phyloP scores from a whole-genome alignment of 2,797 vertebrate species.

The Spondyliosoma cantharus region DNA sequence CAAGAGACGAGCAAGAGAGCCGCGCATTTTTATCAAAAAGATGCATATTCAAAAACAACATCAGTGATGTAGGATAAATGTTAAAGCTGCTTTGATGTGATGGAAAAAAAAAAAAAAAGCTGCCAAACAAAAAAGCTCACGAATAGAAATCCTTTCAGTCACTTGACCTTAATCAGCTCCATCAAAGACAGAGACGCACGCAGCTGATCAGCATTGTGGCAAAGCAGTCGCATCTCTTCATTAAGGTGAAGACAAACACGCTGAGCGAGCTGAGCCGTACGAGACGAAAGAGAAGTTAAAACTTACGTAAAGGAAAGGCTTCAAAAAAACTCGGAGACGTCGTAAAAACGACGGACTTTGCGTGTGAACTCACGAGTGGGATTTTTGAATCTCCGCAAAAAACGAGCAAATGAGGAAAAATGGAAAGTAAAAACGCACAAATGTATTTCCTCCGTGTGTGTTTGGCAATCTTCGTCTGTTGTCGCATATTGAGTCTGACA shows the following conservation, averaged over 20 bases:
- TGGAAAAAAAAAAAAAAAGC: constrained; percentile 10
- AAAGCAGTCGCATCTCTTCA: background rate
- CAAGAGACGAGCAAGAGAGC: constrained; percentile 40
- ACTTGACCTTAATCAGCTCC: constrained; percentile 54
- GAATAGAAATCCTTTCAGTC: constrained; percentile 56
- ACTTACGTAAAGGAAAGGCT: background rate
- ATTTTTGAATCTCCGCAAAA: background rate
- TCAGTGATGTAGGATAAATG: constrained; percentile 41
- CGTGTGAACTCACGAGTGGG: too few species aligned
- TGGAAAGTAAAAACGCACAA: too few species aligned
- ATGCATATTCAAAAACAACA: constrained; percentile 35
- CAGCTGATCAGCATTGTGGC: background rate
- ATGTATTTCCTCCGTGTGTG: too few species aligned
- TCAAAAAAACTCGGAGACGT: background rate
- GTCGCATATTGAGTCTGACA: background rate
- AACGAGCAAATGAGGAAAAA: background rate
- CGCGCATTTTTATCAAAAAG: constrained; percentile 50
- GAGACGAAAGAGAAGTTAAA: background rate
- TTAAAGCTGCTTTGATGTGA: constrained; percentile 57
- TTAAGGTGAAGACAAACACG: constrained; percentile 1
- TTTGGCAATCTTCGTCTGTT: background rate
- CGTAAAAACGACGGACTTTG: background rate
- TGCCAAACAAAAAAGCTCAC: constrained; percentile 32
- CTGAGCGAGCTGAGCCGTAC: background rate
- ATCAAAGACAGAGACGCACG: background rate